phyloP scores from a whole-genome alignment of 2,797 vertebrate species.

The Pseudomugil gertrudae region DNA sequence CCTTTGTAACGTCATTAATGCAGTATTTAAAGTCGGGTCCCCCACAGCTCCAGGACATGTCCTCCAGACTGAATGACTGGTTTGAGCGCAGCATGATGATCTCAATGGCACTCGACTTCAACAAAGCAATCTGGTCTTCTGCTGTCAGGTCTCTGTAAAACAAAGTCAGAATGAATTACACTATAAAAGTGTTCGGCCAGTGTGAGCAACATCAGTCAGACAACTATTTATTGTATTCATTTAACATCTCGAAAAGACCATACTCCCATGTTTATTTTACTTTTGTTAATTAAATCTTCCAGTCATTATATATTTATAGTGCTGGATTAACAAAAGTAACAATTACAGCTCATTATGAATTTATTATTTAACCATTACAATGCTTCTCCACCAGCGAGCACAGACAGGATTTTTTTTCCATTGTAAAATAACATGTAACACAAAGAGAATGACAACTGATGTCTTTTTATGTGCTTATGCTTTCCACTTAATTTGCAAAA shows the following conservation, averaged over 20 bases:
- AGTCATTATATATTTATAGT: not conserved
- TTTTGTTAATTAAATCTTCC: not conserved
- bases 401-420: not conserved
- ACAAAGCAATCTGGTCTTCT: constrained; percentile 95
- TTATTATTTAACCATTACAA: not conserved
- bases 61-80: constrained; percentile 93
- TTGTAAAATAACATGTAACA: not conserved
- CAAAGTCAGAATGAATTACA: not conserved
- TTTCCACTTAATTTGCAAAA: not conserved
- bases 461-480: not conserved
- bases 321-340: not conserved
- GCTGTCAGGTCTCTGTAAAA: constrained; percentile 88
- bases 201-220: not conserved
- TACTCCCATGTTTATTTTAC: not conserved
- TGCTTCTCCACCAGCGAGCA: not conserved
- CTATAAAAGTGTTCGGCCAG: too few relatives aligned
- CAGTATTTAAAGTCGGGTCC: constrained; percentile 91
- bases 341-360: not conserved
- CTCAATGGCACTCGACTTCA: constrained; percentile 97
- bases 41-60: constrained; percentile 97
- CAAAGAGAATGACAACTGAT: not conserved
- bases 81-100: constrained; percentile 98
- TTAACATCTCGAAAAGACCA: not conserved
- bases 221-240: not conserved
- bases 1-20: constrained; percentile 90